Evolutionary conservation across 2,113 vertebrate genomes (phyloP).

Genomic region (Castor canadensis): DNA sequence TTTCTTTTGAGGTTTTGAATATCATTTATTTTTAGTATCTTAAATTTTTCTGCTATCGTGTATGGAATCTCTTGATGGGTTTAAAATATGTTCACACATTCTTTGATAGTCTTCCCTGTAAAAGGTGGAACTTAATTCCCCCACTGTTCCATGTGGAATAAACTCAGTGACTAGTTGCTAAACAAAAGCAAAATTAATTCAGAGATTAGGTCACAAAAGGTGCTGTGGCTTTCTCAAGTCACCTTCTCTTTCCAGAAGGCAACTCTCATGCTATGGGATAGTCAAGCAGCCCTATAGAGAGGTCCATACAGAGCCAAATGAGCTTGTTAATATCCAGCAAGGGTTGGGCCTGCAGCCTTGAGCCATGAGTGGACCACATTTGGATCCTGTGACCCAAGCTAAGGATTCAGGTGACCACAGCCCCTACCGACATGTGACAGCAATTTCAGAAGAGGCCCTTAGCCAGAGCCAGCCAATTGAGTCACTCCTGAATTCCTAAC

Average conservation of each 20-base stretch:
- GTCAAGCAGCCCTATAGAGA: neutral
- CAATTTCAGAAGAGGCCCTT: neutral
- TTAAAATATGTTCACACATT: neutral
- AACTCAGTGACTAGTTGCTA: neutral
- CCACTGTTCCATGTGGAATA: neutral
- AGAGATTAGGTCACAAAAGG: neutral
- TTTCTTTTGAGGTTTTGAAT: neutral
- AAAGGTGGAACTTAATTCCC: neutral
- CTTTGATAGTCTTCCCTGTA: constrained; percentile 11
- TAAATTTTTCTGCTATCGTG: neutral
- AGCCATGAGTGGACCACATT: too few relatives aligned
- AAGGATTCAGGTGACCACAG: neutral
- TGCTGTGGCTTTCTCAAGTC: neutral
- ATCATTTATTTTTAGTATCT: neutral
- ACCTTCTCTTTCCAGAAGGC: neutral
- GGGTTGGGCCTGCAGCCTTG: neutral
- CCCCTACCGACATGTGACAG: neutral
- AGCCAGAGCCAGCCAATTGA: neutral
- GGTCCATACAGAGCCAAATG: neutral
- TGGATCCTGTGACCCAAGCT: neutral
- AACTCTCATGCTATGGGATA: neutral
- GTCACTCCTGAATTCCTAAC: neutral
- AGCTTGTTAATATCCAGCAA: neutral
- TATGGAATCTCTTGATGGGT: neutral
- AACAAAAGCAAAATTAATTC: neutral